A percentile compares a stretch with the other conserved stretches of the same genome.
Conservation (phyloP, 2,888 invertebrate species). For the Clunio marinus region DNA sequence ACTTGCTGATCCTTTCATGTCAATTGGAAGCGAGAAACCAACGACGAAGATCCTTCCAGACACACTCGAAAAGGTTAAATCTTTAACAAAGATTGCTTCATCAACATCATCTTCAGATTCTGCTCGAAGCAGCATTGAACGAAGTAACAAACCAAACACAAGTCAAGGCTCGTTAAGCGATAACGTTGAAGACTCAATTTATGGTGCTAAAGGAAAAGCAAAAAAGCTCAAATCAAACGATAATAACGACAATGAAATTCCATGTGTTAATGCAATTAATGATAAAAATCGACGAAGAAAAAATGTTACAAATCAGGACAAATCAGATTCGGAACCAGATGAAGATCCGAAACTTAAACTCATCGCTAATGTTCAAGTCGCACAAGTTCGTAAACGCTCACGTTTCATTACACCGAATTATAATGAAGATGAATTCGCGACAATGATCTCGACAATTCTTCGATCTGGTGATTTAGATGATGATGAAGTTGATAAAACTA, state of each 20-base stretch:
- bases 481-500: conserved; percentile 1
- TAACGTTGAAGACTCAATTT: conserved; percentile 22
- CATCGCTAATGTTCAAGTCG: not conserved
- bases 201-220: conserved; percentile 1
- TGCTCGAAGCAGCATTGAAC: conserved; percentile 25
- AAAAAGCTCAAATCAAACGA: not conserved
- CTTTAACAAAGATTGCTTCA: conserved; percentile 17
- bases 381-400: conserved; percentile 11
- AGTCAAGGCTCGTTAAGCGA: not conserved
- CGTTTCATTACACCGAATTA: conserved; percentile 7
- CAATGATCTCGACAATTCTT: conserved; percentile 19
- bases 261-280: not conserved
- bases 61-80: conserved; percentile 7
- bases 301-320: not conserved
- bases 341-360: conserved; percentile 17
- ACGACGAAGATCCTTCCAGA: not conserved
- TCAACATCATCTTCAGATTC: conserved; percentile 25
- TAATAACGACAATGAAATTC: conserved; percentile 6
- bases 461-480: not conserved
- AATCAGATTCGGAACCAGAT: not conserved
- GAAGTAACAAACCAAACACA: not conserved
- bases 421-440: conserved; percentile 15
- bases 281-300: too few relatives aligned
- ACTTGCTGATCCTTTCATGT: conserved; percentile 39
- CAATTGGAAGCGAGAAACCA: not conserved